Conservation (phyloP, 1,140 invertebrate species). For the Vanessa atalanta region DNA sequence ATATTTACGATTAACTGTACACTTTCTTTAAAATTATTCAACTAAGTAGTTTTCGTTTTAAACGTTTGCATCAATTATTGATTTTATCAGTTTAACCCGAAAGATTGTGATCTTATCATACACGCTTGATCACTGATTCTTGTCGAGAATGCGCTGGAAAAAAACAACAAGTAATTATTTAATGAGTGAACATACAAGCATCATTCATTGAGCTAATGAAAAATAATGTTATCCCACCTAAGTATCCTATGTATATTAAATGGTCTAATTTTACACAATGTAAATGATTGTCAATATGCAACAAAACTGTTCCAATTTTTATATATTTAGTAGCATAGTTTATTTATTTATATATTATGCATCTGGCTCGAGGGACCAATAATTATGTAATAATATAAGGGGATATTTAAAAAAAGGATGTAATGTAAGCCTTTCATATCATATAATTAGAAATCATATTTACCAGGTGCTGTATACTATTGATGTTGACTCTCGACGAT, state of each 20-base stretch:
- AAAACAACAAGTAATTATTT: background rate
- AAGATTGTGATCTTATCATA: slow-evolving; percentile 7
- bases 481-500: slow-evolving; percentile 83
- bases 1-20: background rate
- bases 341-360: too few species aligned
- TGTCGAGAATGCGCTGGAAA: background rate
- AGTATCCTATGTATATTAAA: too few species aligned
- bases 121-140: slow-evolving; percentile 12
- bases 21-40: slow-evolving; percentile 1
- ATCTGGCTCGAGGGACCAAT: too few species aligned
- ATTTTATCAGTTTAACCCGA: slow-evolving; percentile 1
- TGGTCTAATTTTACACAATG: too few species aligned
- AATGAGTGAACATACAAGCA: background rate
- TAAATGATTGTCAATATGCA: too few species aligned
- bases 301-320: too few species aligned
- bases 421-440: too few species aligned
- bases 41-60: background rate
- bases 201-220: too few species aligned
- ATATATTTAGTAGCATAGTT: too few species aligned
- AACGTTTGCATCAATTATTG: background rate
- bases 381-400: too few species aligned
- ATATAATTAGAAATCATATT: background rate
- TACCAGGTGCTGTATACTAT: slow-evolving; percentile 42
- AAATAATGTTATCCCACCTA: too few species aligned
- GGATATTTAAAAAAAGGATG: too few species aligned